These are phyloP conservation scores for Arge pagana DNA, from an alignment of 2,888 invertebrate species.

Conservation along the genomic window DNA sequence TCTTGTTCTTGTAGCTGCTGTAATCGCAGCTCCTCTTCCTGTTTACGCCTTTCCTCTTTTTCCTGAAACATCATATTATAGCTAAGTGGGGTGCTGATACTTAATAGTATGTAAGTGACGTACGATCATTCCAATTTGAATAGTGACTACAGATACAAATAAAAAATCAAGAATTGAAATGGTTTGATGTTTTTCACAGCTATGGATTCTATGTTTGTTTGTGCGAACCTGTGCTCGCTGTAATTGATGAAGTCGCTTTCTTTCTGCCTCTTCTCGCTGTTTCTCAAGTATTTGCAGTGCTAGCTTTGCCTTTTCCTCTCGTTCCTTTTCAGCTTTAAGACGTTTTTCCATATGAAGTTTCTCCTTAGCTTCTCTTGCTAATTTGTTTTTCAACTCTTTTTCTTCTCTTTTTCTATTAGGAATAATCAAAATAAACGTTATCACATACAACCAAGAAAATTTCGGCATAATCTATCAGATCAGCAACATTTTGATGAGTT, in stretches of 20 bases:
- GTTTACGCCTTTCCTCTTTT: conserved; percentile 49
- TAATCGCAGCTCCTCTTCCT: conserved; percentile 45
- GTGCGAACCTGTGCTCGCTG: conserved; percentile 46
- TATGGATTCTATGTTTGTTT: too few relatives aligned
- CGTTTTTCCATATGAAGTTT: conserved; percentile 59
- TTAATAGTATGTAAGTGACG: too few relatives aligned
- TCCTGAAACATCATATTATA: too few relatives aligned
- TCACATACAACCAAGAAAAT: not conserved
- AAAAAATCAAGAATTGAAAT: too few relatives aligned
- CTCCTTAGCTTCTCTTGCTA: conserved; percentile 59
- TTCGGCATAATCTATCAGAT: not conserved
- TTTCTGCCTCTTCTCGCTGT: conserved; percentile 61
- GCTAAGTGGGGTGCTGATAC: too few relatives aligned
- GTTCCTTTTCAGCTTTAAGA: conserved; percentile 56
- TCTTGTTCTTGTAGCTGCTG: conserved; percentile 50
- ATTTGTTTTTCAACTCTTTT: conserved; percentile 64
- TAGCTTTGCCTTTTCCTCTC: conserved; percentile 52
- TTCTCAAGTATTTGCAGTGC: conserved; percentile 55
- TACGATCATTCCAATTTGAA: too few relatives aligned
- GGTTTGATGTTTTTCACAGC: too few relatives aligned
- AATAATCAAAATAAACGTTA: conserved; percentile 1
- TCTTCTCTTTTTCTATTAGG: conserved; percentile 59
- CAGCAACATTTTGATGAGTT: not conserved
- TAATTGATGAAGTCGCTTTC: conserved; percentile 45
- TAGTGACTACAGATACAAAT: too few relatives aligned